phyloP scores from a whole-genome alignment of 2,797 vertebrate genomes.

The Distichodus sexfasciatus region DNA sequence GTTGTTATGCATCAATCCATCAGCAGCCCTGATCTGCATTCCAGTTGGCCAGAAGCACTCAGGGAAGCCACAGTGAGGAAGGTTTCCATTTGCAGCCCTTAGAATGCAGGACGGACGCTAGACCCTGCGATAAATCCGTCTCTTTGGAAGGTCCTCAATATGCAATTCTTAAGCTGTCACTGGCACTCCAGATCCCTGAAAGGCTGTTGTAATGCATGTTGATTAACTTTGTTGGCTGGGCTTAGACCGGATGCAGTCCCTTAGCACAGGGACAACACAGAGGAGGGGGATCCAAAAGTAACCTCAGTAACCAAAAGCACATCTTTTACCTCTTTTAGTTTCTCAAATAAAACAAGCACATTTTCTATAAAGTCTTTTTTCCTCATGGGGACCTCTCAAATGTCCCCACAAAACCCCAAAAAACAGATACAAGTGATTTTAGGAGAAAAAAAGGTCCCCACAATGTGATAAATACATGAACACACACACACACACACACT shows the following conservation, averaged over 20 bases:
- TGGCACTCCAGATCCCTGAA: slow-evolving; percentile 44
- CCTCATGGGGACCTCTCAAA: too few species aligned
- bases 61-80: slow-evolving; percentile 36
- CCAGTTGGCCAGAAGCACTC: slow-evolving; percentile 56
- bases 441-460: too few species aligned
- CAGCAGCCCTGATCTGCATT: slow-evolving; percentile 72
- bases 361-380: too few species aligned
- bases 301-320: too few species aligned
- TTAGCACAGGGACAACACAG: neutral
- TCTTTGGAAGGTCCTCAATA: slow-evolving; percentile 66
- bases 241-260: slow-evolving; percentile 14
- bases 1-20: slow-evolving; percentile 79
- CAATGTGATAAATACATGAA: too few species aligned
- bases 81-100: slow-evolving; percentile 62
- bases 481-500: too few species aligned
- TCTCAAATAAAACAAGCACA: too few species aligned
- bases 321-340: too few species aligned
- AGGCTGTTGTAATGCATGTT: slow-evolving; percentile 61
- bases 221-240: slow-evolving; percentile 57
- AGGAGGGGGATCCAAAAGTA: neutral
- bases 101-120: slow-evolving; percentile 64
- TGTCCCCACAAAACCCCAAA: too few species aligned
- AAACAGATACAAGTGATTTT: too few species aligned
- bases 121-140: slow-evolving; percentile 70
- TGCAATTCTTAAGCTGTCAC: slow-evolving; percentile 61